A percentile compares a stretch with the other conserved stretches of the same genome.
These are phyloP conservation scores for Neoaliturus tenellus DNA, from an alignment of 2,888 invertebrate genomes.

Conservation along the genomic window DNA sequence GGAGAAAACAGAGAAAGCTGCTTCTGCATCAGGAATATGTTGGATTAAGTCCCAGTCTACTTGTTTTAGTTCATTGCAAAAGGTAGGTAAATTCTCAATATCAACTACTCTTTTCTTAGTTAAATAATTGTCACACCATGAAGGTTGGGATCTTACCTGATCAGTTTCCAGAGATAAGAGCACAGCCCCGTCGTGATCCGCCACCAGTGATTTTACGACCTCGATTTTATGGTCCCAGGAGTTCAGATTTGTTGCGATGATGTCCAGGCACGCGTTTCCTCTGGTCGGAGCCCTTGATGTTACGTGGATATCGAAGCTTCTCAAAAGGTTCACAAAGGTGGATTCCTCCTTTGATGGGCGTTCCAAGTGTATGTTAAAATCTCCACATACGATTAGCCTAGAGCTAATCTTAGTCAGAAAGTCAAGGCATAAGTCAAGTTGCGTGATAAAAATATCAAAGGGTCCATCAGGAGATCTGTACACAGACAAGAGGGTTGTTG, in stretches of 20 bases:
- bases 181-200: background rate
- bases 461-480: background rate
- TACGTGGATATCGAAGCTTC: background rate
- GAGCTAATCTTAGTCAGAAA: background rate
- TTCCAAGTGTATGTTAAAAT: background rate
- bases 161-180: background rate
- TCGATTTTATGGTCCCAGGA: background rate
- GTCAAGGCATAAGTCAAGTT: no score
- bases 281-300: background rate
- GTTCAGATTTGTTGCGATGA: no score
- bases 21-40: no score
- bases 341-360: no score
- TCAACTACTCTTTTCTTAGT: background rate
- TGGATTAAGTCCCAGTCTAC: no score
- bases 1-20: no score
- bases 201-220: background rate
- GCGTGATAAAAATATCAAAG: no score
- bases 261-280: background rate
- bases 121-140: background rate
- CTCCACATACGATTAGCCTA: background rate
- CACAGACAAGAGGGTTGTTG: background rate
- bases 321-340: background rate
- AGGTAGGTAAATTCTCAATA: background rate
- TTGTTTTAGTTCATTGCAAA: no score
- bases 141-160: background rate